A percentile compares a stretch with the other conserved stretches of the same genome.
These are phyloP conservation scores for Geococcyx californianus DNA, from an alignment of 2,113 vertebrate species.

Conservation along the genomic window DNA sequence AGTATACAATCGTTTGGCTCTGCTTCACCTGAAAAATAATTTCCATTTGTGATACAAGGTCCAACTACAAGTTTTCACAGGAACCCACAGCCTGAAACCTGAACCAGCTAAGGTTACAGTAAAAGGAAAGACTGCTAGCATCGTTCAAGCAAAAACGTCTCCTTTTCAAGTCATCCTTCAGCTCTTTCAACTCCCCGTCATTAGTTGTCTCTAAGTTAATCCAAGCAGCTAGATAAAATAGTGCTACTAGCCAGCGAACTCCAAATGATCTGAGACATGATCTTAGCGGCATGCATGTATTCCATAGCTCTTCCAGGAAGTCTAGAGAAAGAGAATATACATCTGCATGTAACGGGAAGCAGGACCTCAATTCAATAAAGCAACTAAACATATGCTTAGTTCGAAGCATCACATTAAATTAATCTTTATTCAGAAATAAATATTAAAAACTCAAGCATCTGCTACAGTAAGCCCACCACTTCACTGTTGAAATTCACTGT, in stretches of 20 bases:
- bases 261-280: neutral
- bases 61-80: constrained; percentile 31
- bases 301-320: constrained; percentile 13
- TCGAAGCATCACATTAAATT: constrained; percentile 7
- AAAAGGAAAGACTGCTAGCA: neutral
- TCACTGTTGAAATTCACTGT: neutral
- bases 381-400: neutral
- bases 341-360: neutral
- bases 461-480: neutral
- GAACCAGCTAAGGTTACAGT: constrained; percentile 8
- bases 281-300: neutral
- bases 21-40: neutral
- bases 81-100: neutral
- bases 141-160: neutral
- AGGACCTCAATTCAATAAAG: neutral
- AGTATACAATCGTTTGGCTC: neutral
- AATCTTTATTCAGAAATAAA: neutral
- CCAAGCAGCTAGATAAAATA: neutral
- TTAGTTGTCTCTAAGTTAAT: neutral
- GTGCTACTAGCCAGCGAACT: neutral
- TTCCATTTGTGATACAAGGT: constrained; percentile 1
- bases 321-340: neutral
- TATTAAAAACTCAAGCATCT: neutral
- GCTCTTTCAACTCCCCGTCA: neutral
- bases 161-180: neutral